phyloP scores from a whole-genome alignment of 2,888 invertebrate genomes.

The Adineta ricciae region DNA sequence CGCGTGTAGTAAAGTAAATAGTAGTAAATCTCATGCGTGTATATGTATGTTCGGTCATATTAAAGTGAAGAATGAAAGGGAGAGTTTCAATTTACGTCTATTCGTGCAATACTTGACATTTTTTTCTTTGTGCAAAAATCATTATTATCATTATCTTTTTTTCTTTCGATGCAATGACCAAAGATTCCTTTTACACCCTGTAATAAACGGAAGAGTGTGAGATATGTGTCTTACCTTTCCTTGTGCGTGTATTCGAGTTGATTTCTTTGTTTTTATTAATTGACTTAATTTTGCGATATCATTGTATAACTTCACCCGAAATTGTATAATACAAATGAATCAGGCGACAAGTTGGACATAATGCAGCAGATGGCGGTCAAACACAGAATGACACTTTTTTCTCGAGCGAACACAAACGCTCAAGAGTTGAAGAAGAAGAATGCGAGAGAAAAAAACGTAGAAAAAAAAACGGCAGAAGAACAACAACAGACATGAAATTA shows the following conservation, averaged over 20 bases:
- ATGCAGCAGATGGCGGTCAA: neutral
- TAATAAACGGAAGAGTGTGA: neutral
- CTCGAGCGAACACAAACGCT: neutral
- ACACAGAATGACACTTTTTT: neutral
- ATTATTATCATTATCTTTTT: neutral
- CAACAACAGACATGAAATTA: neutral
- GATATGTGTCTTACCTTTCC: neutral
- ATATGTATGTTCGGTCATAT: neutral
- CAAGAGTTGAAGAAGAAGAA: neutral
- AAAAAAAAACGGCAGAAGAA: neutral
- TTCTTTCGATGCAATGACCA: neutral
- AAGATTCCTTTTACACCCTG: neutral
- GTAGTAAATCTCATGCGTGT: neutral
- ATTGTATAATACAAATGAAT: neutral
- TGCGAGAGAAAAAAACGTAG: neutral
- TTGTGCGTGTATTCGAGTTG: neutral
- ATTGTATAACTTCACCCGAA: neutral
- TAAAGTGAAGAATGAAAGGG: neutral
- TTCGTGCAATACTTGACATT: neutral
- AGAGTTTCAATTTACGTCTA: neutral
- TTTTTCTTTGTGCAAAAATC: neutral
- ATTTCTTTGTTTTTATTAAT: neutral
- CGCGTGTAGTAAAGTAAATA: constrained; percentile 7
- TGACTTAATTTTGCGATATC: neutral
- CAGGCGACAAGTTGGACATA: neutral